Percentiles rank a stretch among this genome's conserved stretches.
phyloP scores from a whole-genome alignment of 2,888 invertebrate species.

The Nezara viridula region DNA sequence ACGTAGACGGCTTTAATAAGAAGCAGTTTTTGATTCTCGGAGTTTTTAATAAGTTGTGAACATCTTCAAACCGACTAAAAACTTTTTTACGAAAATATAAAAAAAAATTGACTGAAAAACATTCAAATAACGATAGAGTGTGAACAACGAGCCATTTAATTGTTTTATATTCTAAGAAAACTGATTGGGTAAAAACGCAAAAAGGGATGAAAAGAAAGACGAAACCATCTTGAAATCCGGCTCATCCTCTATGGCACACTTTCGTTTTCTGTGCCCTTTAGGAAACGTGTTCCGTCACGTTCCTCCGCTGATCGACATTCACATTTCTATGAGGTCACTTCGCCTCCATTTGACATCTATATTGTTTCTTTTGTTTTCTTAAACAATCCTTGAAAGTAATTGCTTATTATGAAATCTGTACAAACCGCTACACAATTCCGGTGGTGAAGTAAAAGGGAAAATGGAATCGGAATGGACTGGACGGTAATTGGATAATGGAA shows the following conservation, averaged over 20 bases:
- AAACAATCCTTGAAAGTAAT: not conserved
- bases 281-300: slow-evolving; percentile 29
- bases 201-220: too few relatives aligned
- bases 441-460: not conserved
- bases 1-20: too few relatives aligned
- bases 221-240: not conserved
- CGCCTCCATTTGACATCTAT: not conserved
- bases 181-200: too few relatives aligned
- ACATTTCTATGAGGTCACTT: slow-evolving; percentile 38
- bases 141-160: too few relatives aligned
- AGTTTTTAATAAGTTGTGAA: too few relatives aligned
- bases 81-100: too few relatives aligned
- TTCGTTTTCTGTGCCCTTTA: slow-evolving; percentile 32
- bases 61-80: too few relatives aligned
- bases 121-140: too few relatives aligned
- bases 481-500: not conserved
- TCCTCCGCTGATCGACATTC: not conserved
- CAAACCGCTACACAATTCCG: not conserved
- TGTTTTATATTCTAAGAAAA: too few relatives aligned
- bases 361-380: slow-evolving; percentile 33
- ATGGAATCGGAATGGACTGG: not conserved
- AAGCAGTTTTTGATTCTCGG: too few relatives aligned
- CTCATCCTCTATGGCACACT: not conserved
- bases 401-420: not conserved
- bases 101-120: too few relatives aligned